Conservation (phyloP, 1,140 invertebrate genomes). For the Schlechtendalia chinensis region DNA sequence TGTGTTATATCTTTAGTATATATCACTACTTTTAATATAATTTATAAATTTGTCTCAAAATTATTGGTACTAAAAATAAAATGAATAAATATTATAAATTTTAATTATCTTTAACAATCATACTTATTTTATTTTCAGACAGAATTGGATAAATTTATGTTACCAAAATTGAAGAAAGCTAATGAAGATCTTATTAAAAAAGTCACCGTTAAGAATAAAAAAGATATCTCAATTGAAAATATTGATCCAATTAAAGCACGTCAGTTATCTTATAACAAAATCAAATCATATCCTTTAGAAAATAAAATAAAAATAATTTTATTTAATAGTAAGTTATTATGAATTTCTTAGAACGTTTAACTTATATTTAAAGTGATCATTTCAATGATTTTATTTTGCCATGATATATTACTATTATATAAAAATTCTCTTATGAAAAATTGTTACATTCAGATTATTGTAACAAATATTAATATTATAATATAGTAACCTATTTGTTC, state of each 20-base stretch:
- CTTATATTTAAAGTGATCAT: no score
- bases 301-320: conserved; percentile 43
- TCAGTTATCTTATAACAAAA: conserved; percentile 20
- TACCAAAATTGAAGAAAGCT: not conserved
- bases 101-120: not conserved
- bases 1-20: no score
- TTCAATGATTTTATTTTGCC: no score
- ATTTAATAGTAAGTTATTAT: conserved; percentile 34
- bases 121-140: not conserved
- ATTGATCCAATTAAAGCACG: conserved; percentile 31
- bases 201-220: not conserved
- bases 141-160: conserved; percentile 34
- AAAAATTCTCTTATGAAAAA: no score
- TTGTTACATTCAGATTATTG: no score
- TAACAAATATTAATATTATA: no score
- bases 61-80: not conserved
- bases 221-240: not conserved
- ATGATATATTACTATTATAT: no score
- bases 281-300: conserved; percentile 30
- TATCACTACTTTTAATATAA: no score
- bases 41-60: not conserved
- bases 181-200: not conserved
- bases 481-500: no score
- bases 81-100: not conserved
- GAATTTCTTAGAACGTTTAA: not conserved